Evolutionary conservation across 2,888 invertebrate genomes (phyloP).

Genomic region (Epirrita christyi): DNA sequence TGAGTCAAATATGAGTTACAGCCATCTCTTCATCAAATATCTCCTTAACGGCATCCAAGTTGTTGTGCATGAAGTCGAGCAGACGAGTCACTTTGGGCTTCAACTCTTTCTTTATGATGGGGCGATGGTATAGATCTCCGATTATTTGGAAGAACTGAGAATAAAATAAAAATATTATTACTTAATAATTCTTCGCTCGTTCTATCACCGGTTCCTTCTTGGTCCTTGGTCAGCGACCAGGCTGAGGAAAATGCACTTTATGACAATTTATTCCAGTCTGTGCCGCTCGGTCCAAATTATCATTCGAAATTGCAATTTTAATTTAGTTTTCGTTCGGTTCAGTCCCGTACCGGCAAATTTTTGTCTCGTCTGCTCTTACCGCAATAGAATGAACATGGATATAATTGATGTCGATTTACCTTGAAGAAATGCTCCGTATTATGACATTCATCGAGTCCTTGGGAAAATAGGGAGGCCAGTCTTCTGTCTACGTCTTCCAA

Average conservation of each 20-base stretch:
- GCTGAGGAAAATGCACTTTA: no score
- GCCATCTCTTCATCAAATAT: constrained; percentile 85
- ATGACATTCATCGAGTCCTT: constrained; percentile 92
- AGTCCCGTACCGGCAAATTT: no score
- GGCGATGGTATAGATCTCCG: constrained; percentile 90
- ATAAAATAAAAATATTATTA: not conserved
- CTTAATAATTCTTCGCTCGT: not conserved
- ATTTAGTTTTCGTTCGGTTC: no score
- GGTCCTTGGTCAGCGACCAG: no score
- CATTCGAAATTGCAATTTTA: no score
- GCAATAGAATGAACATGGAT: no score
- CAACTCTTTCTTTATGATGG: constrained; percentile 89
- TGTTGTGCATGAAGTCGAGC: constrained; percentile 86
- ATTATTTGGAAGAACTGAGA: constrained; percentile 88
- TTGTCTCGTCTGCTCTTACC: no score
- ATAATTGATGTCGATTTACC: constrained; percentile 44
- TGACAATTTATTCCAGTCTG: no score
- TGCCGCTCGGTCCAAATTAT: no score
- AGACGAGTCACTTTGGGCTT: constrained; percentile 87
- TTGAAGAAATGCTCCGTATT: constrained; percentile 76
- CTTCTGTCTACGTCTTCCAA: constrained; percentile 90
- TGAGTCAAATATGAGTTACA: constrained; percentile 47
- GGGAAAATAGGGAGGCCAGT: constrained; percentile 91
- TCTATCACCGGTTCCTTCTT: no score
- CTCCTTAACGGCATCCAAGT: constrained; percentile 87